Conservation (phyloP, 1,140 invertebrate species). For the Melanaphis sacchari region DNA sequence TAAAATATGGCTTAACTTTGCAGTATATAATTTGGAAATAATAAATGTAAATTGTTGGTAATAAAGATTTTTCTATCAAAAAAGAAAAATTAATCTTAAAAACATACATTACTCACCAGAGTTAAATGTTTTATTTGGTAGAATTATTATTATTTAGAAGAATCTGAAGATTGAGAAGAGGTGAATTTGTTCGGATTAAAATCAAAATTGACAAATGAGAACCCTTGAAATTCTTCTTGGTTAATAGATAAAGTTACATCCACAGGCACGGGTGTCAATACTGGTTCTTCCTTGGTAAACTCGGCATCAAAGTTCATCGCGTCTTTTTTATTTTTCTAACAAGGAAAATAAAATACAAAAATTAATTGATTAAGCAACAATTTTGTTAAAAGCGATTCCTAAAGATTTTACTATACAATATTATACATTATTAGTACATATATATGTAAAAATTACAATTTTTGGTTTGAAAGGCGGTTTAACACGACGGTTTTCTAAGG, state of each 20-base stretch:
- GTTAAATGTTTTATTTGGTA: conserved; percentile 1
- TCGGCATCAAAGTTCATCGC: conserved; percentile 99
- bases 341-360: conserved; percentile 59
- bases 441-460: conserved; percentile 75
- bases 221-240: conserved; percentile 96
- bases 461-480: conserved; percentile 98
- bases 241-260: conserved; percentile 93
- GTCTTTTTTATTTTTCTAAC: conserved; percentile 95
- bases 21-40: not conserved
- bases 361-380: not conserved
- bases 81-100: not conserved
- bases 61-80: not conserved
- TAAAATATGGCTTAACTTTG: not conserved
- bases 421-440: not conserved
- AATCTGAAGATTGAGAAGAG: conserved; percentile 58
- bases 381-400: not conserved
- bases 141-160: conserved; percentile 31
- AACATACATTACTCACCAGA: not conserved
- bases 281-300: conserved; percentile 98
- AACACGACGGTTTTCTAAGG: conserved; percentile 86
- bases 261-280: conserved; percentile 89
- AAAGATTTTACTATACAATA: not conserved
- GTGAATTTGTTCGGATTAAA: conserved; percentile 74
- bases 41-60: not conserved
- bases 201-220: conserved; percentile 95